Percentiles rank a stretch among this genome's conserved stretches.
Evolutionary conservation across 2,888 invertebrate genomes (phyloP).

Genomic region (Phasia obesa): DNA sequence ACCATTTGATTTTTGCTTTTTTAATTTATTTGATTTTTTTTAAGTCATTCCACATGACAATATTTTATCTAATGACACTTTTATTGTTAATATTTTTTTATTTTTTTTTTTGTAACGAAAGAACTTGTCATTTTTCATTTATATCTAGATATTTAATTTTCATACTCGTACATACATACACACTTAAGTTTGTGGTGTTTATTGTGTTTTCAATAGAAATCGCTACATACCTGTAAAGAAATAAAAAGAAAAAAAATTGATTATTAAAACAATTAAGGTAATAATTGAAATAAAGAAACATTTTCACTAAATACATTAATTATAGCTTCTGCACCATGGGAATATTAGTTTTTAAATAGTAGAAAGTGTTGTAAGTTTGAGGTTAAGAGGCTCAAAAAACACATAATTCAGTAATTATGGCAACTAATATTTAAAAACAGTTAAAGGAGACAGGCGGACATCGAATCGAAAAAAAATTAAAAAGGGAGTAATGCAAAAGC

Average conservation of each 20-base stretch:
- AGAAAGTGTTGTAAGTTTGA: no score
- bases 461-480: no score
- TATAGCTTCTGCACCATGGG: no score
- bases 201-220: not conserved
- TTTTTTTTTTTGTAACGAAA: constrained; percentile 9
- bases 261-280: not conserved
- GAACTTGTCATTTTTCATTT: constrained; percentile 28
- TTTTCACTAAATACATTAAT: no score
- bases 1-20: constrained; percentile 36
- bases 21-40: constrained; percentile 37
- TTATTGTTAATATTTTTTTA: constrained; percentile 5
- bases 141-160: constrained; percentile 3
- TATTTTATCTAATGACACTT: constrained; percentile 46
- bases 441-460: no score
- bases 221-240: constrained; percentile 56
- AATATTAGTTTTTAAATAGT: no score
- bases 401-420: no score
- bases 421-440: no score
- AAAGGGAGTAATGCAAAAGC: no score
- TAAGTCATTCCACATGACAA: constrained; percentile 64
- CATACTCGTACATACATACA: not conserved
- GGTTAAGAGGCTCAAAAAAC: no score
- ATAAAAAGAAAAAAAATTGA: constrained; percentile 2
- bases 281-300: not conserved
- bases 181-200: not conserved